Conservation (phyloP, 2,797 vertebrate genomes). For the Clarias laeviceps region DNA sequence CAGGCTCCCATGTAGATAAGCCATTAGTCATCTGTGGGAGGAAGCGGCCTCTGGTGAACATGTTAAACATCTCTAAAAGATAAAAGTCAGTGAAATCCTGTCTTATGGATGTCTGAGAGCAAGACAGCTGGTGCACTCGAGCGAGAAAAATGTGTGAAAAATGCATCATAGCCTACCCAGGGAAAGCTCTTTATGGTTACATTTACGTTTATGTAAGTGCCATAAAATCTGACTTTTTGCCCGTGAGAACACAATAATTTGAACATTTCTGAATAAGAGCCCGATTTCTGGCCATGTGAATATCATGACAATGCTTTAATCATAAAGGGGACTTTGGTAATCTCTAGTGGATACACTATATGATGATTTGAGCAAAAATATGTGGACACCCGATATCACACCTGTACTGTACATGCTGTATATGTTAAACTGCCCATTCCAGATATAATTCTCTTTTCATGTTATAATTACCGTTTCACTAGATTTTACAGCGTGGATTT, state of each 20-base stretch:
- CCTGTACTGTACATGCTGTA: neutral
- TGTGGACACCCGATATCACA: neutral
- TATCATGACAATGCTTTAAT: neutral
- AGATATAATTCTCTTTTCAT: neutral
- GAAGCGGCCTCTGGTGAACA: constrained; percentile 26
- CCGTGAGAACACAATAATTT: neutral
- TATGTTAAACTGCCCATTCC: neutral
- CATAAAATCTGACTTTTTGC: neutral
- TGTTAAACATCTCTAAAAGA: constrained; percentile 19
- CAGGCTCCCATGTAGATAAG: neutral
- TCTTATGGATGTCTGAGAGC: constrained; percentile 10
- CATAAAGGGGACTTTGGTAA: too few relatives aligned
- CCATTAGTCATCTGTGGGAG: constrained; percentile 37
- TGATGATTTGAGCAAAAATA: neutral
- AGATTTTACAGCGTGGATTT: neutral
- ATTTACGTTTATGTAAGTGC: neutral
- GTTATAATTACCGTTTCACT: neutral
- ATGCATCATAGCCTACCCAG: neutral
- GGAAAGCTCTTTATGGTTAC: neutral
- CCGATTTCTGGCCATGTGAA: neutral
- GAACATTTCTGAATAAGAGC: neutral
- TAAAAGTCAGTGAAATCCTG: constrained; percentile 18
- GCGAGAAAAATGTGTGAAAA: neutral
- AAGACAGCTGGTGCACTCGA: neutral
- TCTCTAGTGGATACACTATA: too few relatives aligned